Base-by-base conservation (phyloP, 92 coral and sea anemone genomes). In the Bergia sp. region DNA sequence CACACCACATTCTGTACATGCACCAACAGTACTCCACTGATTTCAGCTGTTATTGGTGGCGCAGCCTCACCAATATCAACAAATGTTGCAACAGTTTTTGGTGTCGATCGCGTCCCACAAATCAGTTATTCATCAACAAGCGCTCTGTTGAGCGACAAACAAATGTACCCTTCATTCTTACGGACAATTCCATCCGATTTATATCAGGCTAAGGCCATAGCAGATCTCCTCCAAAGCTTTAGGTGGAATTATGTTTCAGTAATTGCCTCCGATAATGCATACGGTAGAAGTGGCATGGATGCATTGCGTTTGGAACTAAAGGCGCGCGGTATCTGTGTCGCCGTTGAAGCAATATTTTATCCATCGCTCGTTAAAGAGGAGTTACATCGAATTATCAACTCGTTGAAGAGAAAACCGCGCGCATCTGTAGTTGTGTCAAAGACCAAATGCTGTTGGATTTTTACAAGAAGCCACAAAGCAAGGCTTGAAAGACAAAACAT, bases 61-160 rank as follows among this genome's bases (percentile, higher is more conserved):
- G 99, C 99, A 15, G 94, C 98, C 0, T 96, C 98, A 4, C 93
- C 98, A 1, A 95, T 94, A 55, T 97, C 99, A 16, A 89, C 92
- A 9, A 90, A 90, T 58, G 95, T 95, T 4, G 95, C 97, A 20
- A 93, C 95, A 65, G 49, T 97, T 23, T 87, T 97, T 37, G 94
- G 96, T 2, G 94, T 93, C 4, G 94, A 96, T 75, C 78, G 86
- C 69, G 96, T 94, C 66, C 99, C 99, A 7, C 99, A 97, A 83
- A 96, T 97, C 37, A 97, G 98, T 88, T 97, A 97, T 88, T 97
- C 99, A 8, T 97, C 99, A 18, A 97, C 99, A 9, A 97, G 99
- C 58, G 94, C 96, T 49, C 84, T 92, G 9, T 91, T 97, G 50
- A 97, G 99, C 90, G 92, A 95, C 80, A 97, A 93, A 43, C 90